These are phyloP conservation scores for Hemicentrotus pulcherrimus DNA, from an alignment of 35 echinoderm and acorn worm species.

Conservation along the genomic window DNA sequence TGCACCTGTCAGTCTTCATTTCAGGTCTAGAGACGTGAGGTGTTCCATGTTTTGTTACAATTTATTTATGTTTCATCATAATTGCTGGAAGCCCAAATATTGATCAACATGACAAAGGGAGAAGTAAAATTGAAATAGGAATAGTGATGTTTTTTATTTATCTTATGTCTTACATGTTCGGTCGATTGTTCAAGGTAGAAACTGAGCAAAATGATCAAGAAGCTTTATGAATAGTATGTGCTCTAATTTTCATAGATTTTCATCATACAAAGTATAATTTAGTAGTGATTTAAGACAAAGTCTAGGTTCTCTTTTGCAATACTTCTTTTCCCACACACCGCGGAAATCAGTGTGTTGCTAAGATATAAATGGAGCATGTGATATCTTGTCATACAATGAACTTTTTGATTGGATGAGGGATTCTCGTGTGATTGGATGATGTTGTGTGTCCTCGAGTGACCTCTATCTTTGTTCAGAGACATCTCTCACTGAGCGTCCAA, in stretches of 20 bases:
- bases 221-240: too few species aligned
- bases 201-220: too few species aligned
- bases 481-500: constrained; percentile 30
- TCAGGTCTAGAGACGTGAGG: neutral
- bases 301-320: too few species aligned
- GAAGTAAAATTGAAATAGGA: neutral
- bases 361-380: neutral
- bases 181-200: neutral
- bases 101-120: neutral
- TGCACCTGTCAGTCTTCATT: neutral
- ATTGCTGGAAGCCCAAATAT: neutral
- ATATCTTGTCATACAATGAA: neutral
- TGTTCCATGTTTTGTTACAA: neutral
- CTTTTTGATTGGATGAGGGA: neutral
- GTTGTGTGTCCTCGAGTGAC: constrained; percentile 10
- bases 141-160: neutral
- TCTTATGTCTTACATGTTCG: neutral
- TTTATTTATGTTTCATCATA: neutral
- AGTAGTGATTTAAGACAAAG: too few species aligned
- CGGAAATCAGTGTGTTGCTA: neutral
- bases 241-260: too few species aligned
- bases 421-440: neutral
- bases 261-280: too few species aligned
- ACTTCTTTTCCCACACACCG: neutral
- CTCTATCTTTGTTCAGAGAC: neutral